Base-by-base conservation (phyloP, 2,113 vertebrate species). In the Murina feae region DNA sequence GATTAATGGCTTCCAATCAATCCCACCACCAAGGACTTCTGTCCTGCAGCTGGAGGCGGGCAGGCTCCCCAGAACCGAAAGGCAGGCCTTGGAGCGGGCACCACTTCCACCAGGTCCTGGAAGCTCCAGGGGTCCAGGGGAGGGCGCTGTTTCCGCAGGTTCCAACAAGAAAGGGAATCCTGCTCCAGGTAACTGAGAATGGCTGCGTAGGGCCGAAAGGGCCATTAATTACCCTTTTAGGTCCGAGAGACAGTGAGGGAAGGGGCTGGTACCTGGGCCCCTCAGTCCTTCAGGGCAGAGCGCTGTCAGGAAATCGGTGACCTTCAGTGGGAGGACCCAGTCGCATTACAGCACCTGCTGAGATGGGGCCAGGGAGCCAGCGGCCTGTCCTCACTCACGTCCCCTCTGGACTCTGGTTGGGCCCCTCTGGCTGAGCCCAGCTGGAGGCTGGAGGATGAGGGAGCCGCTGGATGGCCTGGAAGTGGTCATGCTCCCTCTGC, bases 1-100 rank as follows among this genome's bases (percentile, higher is more conserved):
- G 94, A 95, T 95, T 95, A 95, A 97, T 92, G 92, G 78, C 83
- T 97, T 97, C 96, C 49, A 42, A 32, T 96, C 91, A 78, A 53
- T 88, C 68, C 91, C 55, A 18, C 72, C 44, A 13, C 86, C 44
- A 76, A 76, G 81, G 80, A 68, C 39, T 5, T 86, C n/a, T 18
- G 28, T 28, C 10, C 89, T n/a, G 80, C 18, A 18, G n/a, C 65
- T 4, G 13, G 13, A 23, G 78, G 51, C 68, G 44, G 75, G 32
- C 9, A 1, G 1, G 8, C 49, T 21, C 28, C n/a, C n/a, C n/a
- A n/a, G n/a, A n/a, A n/a, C n/a, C n/a, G n/a, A n/a, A n/a, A n/a
- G n/a, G n/a, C n/a, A n/a, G 12, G 37, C 23, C 65, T 69, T 20
- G 30, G 21, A 1, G 6, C 6, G 17, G 16, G 18, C 42, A 0